Conservation (phyloP, 2,797 vertebrate genomes). For the Dendrocincla fuliginosa region DNA sequence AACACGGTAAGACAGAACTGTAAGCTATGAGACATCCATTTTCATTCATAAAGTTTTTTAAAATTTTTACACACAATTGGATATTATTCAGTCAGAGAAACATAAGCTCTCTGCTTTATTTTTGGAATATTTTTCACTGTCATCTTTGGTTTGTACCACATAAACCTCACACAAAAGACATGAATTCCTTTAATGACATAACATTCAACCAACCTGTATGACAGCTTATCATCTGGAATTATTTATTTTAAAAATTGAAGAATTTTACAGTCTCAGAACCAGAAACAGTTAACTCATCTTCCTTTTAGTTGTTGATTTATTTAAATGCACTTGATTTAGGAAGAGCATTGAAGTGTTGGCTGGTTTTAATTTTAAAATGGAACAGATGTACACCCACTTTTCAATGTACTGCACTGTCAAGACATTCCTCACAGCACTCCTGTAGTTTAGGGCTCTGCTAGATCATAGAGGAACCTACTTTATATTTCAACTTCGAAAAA, state of each 20-base stretch:
- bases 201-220: background rate
- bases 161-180: background rate
- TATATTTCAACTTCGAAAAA: background rate
- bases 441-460: background rate
- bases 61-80: background rate
- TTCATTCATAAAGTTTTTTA: background rate
- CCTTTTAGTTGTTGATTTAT: background rate
- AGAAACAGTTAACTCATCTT: background rate
- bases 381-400: background rate
- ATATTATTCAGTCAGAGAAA: background rate
- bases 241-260: background rate
- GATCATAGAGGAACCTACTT: background rate
- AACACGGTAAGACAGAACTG: background rate
- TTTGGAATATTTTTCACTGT: background rate
- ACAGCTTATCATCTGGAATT: background rate
- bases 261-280: background rate
- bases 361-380: background rate
- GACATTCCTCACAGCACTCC: background rate
- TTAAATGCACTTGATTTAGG: background rate
- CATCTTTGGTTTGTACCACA: background rate
- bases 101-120: rapidly evolving
- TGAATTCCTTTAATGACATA: background rate
- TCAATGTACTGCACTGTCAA: background rate
- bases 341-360: background rate
- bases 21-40: background rate